A percentile compares a stretch with the other conserved stretches of the same genome.
Conservation (phyloP, 2,113 vertebrate genomes). For the Propithecus coquereli region DNA sequence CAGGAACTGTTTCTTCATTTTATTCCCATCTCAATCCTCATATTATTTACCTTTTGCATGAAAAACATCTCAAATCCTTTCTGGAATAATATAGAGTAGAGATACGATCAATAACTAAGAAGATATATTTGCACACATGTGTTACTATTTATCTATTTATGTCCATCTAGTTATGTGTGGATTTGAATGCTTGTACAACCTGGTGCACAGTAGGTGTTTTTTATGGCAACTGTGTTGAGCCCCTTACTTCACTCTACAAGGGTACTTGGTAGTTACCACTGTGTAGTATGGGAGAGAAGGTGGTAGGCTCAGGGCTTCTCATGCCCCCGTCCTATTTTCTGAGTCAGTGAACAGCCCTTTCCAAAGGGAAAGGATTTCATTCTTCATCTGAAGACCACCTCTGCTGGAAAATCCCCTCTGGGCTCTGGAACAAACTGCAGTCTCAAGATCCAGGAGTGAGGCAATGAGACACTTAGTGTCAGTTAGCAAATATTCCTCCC, state of each 20-base stretch:
- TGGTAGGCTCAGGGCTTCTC: fast-evolving
- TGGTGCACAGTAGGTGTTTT: background rate
- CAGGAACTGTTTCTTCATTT: background rate
- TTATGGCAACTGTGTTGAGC: fast-evolving
- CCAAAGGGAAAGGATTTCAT: fast-evolving
- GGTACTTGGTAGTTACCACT: background rate
- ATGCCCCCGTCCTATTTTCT: background rate
- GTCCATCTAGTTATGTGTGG: background rate
- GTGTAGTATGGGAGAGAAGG: fast-evolving
- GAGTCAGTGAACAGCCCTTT: background rate
- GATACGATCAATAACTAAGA: background rate
- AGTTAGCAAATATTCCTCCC: background rate
- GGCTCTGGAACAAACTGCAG: background rate
- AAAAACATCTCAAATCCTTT: background rate
- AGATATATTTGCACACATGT: background rate
- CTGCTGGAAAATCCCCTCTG: background rate
- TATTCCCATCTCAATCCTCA: background rate
- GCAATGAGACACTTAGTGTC: background rate
- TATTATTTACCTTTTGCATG: background rate
- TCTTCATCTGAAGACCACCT: background rate
- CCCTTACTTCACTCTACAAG: fast-evolving
- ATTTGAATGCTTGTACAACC: too few species aligned
- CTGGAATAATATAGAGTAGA: background rate
- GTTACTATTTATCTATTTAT: background rate
- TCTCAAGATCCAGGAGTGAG: background rate